Evolutionary conservation across 2,888 invertebrate species (phyloP), one percentile per base, ranked within the genome.

Genomic region (Chesias legatella): DNA sequence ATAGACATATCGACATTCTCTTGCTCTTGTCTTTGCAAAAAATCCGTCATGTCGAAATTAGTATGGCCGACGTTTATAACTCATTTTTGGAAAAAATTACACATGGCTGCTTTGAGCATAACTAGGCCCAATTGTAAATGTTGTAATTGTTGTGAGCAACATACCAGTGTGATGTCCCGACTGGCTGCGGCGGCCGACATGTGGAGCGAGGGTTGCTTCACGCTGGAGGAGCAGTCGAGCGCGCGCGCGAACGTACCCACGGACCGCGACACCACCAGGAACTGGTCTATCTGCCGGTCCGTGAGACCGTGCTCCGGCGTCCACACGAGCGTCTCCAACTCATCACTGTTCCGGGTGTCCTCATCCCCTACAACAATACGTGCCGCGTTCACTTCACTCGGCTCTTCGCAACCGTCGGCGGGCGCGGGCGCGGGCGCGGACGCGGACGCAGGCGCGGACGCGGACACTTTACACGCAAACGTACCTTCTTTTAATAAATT

Each of bases 171-270:
- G 64, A 99, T 97, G 90, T 99, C 99, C 63, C 99, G 92, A 69
- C 98, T 98, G 52, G 99, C 99, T 50, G 99, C 98, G 39, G 99
- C 99, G 51, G 99, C 99, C 68, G 98, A 98, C 98, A 99, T 98
- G 86, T 99, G 99, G 63, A 99, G 90, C 67, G 97, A 97, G 47
- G 99, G 99, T 76, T 99, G 98, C 79, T 99, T 97, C 31, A 99
- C 97, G 60, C 98, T 97, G 81, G 98, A 98, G 61, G 98, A 98
- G 85, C 98, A 98, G 89, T 99, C 99, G 56, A 99, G 92, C 46
- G 99, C 99, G 60, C 99, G 93, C 53, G 99, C 98, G 90, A 99
- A 99, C 54, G 99, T 99, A 59, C 99, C 99, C 58, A 99, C 97
- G 32, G 98, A 98, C 67, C 96, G 93, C 54, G 94, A 94, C 55